Base-by-base conservation (phyloP, 1,140 invertebrate species). In the Physella acuta region DNA sequence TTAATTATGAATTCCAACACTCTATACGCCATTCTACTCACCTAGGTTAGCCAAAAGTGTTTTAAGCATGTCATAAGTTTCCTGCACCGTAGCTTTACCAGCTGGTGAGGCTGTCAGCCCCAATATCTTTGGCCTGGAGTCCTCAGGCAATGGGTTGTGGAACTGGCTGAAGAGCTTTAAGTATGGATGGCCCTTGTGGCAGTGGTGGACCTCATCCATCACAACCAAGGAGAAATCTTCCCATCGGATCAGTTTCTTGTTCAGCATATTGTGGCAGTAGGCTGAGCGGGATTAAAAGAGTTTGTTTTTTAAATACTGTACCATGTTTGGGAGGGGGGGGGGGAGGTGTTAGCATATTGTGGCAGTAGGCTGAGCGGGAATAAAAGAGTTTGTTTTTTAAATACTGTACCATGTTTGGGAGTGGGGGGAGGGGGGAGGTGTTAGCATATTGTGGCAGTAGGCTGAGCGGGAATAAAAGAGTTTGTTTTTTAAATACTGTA, bases 201-300 rank as follows among this genome's bases (percentile, higher is more conserved):
- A 83, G 58, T 83, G 81, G 51, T 83, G 81, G 2, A 73, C 81
- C 70, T 83, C 81, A 71, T 83, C 81, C 71, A 83, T 74, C 0
- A 82, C 77, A 59, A 81, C 75, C 37, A 83, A 70, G 44, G 73
- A 73, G 52, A 78, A 76, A 68, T 83, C 78, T 44, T 75, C 61
- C 81, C 80, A 82, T 26, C 73, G 55, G 1, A 83, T 33, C n/a
- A 75, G 63, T 24, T 71, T 62, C 34, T 74, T 71, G 14, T 68
- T 55, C 2, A 83, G 66, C 49, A 81, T 69, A 70, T 83, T 81
- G 36, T 70, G 51, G 70, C 75, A 81, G 56, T 74, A 83, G 2
- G 75, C 81, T 82, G 73, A 56, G 75, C 72, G 49, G n/a, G n/a
- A n/a, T n/a, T n/a, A n/a, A n/a, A n/a, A 56, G n/a, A n/a, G n/a